Base-by-base conservation (phyloP, 2,113 vertebrate species). In the Pseudorasbora parva region DNA sequence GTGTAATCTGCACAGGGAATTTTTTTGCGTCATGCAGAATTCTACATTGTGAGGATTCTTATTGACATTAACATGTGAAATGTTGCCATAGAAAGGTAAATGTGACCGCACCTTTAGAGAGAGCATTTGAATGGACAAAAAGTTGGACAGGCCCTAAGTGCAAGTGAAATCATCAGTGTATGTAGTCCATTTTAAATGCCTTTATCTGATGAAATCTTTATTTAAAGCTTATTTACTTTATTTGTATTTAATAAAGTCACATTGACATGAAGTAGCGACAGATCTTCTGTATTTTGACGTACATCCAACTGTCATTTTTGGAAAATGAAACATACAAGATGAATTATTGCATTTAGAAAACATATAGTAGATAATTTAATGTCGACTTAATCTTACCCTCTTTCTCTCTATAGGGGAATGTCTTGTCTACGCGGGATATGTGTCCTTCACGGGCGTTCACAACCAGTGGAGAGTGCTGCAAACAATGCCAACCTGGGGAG, bases 401-500 rank as follows among this genome's bases (percentile, higher is more conserved):
- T 88, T 33, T 89, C 23, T 88, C 33, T 88, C 23, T 87, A 27
- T 10, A 94, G 93, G 90, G 88, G 43, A 88, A 83, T 1, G 89
- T 89, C 59, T 83, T 90, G 85, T 92, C 90, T 77, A 89, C 89
- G 72, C 85, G 94, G 3, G 82, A 89, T 0, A 2, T 6, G 0
- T 99, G 98, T 57, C 4, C 2, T 7, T 95, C 95, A 0, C 84
- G 82, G 27, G 82, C 94, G 54, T 96, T 92, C 88, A 99, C 96
- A 0, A 14, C 60, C 0, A 90, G 84, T 0, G 96, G 96, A 0
- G 95, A 98, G 82, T 99, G 98, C 91, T 99, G 98, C 88, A 91
- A 71, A 83, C 88, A 94, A 88, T 99, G 97, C 89, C 95, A 90
- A 82, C 92, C 96, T 6, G 98, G 98, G 0, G 98, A 99, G 84